A percentile compares a stretch with the other conserved stretches of the same genome.
These are phyloP conservation scores for Heliangelus exortis DNA, from an alignment of 2,797 vertebrate genomes.

Conservation along the genomic window DNA sequence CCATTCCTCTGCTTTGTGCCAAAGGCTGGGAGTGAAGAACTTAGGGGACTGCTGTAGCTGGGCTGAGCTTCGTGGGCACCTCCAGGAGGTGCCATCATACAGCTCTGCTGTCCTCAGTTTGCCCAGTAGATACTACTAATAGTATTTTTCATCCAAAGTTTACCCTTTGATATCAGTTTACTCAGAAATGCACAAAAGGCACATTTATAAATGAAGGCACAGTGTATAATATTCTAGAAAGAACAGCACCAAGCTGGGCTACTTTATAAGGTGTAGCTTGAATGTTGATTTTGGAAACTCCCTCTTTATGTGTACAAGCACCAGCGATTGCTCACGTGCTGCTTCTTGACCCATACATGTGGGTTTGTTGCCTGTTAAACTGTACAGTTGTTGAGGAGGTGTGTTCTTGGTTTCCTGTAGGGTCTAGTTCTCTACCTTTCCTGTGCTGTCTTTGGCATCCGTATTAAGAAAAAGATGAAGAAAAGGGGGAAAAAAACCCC, in stretches of 20 bases:
- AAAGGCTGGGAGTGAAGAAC: background rate
- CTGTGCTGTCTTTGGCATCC: constrained; percentile 59
- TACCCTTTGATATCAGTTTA: constrained; percentile 5
- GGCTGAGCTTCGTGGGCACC: background rate
- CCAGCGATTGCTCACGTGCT: background rate
- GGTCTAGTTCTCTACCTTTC: constrained; percentile 36
- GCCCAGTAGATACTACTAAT: background rate
- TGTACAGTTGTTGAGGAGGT: background rate
- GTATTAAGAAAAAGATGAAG: constrained; percentile 36
- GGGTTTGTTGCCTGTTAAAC: background rate
- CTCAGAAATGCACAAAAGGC: constrained; percentile 1
- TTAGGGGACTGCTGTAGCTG: background rate
- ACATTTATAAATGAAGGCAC: background rate
- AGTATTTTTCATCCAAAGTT: background rate
- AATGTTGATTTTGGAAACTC: constrained; percentile 49
- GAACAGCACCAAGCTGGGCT: background rate
- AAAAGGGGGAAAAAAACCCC: background rate
- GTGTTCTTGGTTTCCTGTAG: constrained; percentile 44
- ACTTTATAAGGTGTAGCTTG: constrained; percentile 20
- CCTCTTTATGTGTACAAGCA: background rate
- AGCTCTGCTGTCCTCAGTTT: background rate
- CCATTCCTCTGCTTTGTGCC: background rate
- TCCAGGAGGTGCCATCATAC: background rate
- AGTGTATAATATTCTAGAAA: background rate
- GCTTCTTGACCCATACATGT: background rate